Evolutionary conservation across 1,140 invertebrate species (phyloP).

Genomic region (Melitaea cinxia): DNA sequence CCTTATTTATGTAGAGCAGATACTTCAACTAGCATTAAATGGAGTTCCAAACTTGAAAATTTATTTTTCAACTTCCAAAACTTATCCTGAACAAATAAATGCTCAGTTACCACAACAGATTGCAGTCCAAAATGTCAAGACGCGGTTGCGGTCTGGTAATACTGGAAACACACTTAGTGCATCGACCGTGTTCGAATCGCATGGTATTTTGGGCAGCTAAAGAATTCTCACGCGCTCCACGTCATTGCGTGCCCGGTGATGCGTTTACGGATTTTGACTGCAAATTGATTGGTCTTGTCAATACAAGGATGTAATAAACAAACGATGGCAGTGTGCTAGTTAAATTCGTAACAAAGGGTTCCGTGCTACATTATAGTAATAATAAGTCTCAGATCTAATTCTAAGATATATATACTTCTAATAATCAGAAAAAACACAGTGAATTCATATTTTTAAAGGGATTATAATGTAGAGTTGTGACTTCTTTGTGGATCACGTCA

Average conservation of each 20-base stretch:
- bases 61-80: too few relatives aligned
- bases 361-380: background rate
- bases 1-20: too few relatives aligned
- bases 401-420: too few relatives aligned
- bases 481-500: too few relatives aligned
- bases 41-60: too few relatives aligned
- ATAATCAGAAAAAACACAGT: too few relatives aligned
- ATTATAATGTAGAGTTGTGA: too few relatives aligned
- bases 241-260: conserved; percentile 7
- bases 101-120: too few relatives aligned
- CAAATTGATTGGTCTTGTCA: conserved; percentile 20
- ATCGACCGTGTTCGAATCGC: conserved; percentile 39
- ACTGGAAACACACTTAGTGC: conserved; percentile 35
- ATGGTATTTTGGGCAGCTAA: conserved; percentile 39
- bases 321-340: background rate
- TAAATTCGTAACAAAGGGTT: background rate
- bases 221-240: conserved; percentile 30
- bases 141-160: background rate
- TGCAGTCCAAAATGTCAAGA: background rate
- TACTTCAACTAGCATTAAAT: too few relatives aligned
- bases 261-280: conserved; percentile 26
- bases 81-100: too few relatives aligned
- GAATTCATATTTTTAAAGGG: too few relatives aligned
- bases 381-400: too few relatives aligned
- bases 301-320: conserved; percentile 19